These are phyloP conservation scores for Microchrysa polita DNA, from an alignment of 2,888 invertebrate species.

Conservation along the genomic window DNA sequence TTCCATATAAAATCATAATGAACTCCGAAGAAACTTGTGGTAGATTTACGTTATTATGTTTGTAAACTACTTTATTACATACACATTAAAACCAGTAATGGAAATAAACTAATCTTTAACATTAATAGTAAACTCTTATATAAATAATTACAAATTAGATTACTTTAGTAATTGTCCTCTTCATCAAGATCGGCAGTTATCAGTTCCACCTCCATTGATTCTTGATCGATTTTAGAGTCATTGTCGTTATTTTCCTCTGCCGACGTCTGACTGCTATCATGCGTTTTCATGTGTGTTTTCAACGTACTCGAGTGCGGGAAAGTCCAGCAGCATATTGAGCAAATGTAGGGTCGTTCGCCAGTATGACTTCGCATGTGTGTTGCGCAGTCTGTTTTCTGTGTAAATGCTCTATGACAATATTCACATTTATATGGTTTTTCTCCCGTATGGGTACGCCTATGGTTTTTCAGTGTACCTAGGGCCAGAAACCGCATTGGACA, in stretches of 20 bases:
- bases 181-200: no score
- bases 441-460: constrained; percentile 69
- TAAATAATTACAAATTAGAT: no score
- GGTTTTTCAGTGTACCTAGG: constrained; percentile 69
- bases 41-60: no score
- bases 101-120: no score
- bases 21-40: no score
- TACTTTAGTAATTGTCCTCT: no score
- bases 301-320: constrained; percentile 68
- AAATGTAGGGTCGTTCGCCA: constrained; percentile 58
- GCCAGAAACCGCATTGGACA: constrained; percentile 70
- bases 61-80: no score
- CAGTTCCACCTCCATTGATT: not conserved
- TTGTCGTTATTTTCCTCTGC: not conserved
- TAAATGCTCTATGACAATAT: constrained; percentile 69
- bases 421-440: constrained; percentile 68
- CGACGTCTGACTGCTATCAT: constrained; percentile 52
- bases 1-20: no score
- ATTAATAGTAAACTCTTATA: no score
- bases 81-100: no score
- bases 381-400: constrained; percentile 66
- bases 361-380: constrained; percentile 69
- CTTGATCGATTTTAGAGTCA: not conserved
- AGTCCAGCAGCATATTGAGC: constrained; percentile 65
- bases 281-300: constrained; percentile 66